These are phyloP conservation scores for Iguana delicatissima DNA, from an alignment of 2,797 vertebrate species.

Conservation along the genomic window DNA sequence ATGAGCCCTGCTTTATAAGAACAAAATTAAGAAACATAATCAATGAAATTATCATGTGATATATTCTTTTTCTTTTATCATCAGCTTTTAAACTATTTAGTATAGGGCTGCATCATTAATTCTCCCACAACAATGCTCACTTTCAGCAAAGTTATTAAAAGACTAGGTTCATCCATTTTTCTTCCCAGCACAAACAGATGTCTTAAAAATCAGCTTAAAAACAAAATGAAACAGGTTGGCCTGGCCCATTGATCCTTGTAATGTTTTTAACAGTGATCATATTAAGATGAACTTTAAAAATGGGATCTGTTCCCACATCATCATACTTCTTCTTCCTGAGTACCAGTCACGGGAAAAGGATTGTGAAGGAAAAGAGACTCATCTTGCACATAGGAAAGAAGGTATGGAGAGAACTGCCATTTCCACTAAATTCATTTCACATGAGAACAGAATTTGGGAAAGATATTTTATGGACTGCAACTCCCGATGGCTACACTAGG, in stretches of 20 bases:
- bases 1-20: not conserved
- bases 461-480: too few relatives aligned
- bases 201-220: not conserved
- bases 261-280: not conserved
- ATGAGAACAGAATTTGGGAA: not conserved
- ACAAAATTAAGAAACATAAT: not conserved
- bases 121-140: not conserved
- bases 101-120: conserved; percentile 2
- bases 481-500: too few relatives aligned
- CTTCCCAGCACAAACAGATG: not conserved
- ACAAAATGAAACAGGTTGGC: not conserved
- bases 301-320: not conserved
- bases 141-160: not conserved
- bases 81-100: not conserved
- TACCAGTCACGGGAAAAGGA: not conserved
- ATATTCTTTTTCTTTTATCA: not conserved
- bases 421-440: conserved; percentile 1
- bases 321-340: not conserved
- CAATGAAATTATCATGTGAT: not conserved
- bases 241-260: not conserved
- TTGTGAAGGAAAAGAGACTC: not conserved
- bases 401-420: not conserved
- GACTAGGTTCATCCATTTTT: not conserved
- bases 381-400: not conserved
- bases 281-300: not conserved